Conservation (phyloP, 2,797 vertebrate species). For the Hapalemur alaotrensis region DNA sequence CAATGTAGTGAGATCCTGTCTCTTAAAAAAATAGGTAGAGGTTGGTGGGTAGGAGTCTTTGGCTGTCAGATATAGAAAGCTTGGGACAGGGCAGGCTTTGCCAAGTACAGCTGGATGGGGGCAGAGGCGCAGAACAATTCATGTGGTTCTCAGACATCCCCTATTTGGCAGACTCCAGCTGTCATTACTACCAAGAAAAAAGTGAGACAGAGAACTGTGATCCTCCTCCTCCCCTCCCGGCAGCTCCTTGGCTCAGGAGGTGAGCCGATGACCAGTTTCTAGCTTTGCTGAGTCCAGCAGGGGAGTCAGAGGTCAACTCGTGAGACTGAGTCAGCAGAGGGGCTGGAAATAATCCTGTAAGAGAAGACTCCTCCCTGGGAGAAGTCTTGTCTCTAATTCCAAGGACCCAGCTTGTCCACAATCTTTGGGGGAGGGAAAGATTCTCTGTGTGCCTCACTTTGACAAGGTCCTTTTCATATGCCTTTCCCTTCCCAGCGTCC, state of each 20-base stretch:
- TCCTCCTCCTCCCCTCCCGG: neutral
- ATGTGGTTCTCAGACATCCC: neutral
- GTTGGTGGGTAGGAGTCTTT: neutral
- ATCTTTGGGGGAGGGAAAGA: neutral
- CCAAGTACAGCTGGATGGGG: neutral
- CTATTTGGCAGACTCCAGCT: neutral
- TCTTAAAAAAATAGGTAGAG: neutral
- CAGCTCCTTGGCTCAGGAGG: conserved; percentile 1
- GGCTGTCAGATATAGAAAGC: neutral
- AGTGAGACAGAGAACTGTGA: neutral
- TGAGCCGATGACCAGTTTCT: neutral
- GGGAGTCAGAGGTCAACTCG: conserved; percentile 31
- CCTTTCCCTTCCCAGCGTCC: neutral
- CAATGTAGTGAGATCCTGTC: neutral
- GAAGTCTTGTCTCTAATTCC: neutral
- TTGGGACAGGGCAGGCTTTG: neutral
- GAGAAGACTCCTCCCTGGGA: neutral
- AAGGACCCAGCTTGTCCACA: neutral
- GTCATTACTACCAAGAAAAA: neutral
- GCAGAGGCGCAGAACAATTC: neutral
- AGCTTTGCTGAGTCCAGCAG: neutral
- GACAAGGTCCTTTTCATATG: neutral
- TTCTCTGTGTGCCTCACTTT: neutral
- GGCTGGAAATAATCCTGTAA: neutral
- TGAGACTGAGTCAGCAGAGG: conserved; percentile 47